Percentiles rank a stretch among this genome's conserved stretches.
Evolutionary conservation across 2,797 vertebrate genomes (phyloP).

Genomic region (Lindbergichthys nudifrons): DNA sequence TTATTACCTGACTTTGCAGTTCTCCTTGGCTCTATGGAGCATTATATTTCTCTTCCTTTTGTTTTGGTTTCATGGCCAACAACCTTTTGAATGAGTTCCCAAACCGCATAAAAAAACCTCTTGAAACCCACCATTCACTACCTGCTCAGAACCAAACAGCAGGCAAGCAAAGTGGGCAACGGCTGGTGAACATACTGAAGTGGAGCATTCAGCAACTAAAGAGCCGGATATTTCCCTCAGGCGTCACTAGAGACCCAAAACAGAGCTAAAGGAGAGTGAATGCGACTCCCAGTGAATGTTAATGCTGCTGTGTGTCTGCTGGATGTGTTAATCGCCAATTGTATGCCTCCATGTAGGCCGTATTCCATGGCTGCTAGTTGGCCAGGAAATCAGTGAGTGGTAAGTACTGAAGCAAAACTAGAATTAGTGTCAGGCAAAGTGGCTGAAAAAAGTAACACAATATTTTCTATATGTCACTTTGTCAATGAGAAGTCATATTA

Average conservation of each 20-base stretch:
- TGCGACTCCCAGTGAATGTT: slow-evolving; percentile 2
- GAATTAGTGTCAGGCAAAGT: not conserved
- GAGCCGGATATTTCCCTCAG: not conserved
- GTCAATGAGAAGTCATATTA: not conserved
- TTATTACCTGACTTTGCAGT: not conserved
- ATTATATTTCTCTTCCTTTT: not conserved
- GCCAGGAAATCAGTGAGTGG: not conserved
- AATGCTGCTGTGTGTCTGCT: not conserved
- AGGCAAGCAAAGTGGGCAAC: not conserved
- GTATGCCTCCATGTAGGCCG: not conserved
- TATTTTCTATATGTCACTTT: not conserved
- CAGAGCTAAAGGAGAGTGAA: not conserved
- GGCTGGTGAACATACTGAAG: not conserved
- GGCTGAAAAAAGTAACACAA: not conserved
- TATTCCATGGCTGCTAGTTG: not conserved
- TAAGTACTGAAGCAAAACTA: not conserved
- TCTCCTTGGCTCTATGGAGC: not conserved
- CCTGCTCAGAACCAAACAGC: not conserved
- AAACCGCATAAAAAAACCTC: not conserved
- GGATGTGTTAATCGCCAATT: not conserved
- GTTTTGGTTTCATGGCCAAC: not conserved
- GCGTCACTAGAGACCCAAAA: not conserved
- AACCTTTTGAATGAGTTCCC: not conserved
- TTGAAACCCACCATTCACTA: not conserved
- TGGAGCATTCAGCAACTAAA: slow-evolving; percentile 6